Evolutionary conservation across 2,888 invertebrate genomes (phyloP).

Genomic region (Griposia aprilina): DNA sequence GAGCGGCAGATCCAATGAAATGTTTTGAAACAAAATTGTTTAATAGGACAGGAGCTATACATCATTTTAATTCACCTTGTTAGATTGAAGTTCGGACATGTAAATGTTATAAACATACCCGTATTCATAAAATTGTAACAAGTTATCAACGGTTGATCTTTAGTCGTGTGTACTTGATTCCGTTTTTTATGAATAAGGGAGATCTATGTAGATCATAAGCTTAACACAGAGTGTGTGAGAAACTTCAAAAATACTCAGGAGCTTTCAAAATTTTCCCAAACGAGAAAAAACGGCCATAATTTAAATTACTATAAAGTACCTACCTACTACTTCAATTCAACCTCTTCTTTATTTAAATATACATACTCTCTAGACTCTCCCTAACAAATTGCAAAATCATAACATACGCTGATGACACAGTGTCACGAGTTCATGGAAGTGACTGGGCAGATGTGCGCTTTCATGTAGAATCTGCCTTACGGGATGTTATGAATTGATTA

Average conservation of each 20-base stretch:
- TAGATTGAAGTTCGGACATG: background rate
- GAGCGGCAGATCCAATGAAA: constrained; percentile 1
- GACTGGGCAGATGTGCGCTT: too few species aligned
- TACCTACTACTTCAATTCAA: too few species aligned
- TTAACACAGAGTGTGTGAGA: background rate
- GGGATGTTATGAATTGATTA: too few species aligned
- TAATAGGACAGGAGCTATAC: background rate
- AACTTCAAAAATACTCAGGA: background rate
- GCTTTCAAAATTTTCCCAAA: background rate
- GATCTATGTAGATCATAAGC: background rate
- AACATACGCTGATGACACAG: too few species aligned
- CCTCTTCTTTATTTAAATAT: too few species aligned
- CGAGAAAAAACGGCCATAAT: background rate
- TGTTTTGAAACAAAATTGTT: constrained; percentile 5
- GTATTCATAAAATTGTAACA: background rate
- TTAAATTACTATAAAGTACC: background rate
- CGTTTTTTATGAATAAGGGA: background rate
- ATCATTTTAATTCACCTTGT: background rate
- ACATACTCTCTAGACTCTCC: too few species aligned
- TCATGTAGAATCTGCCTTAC: too few species aligned
- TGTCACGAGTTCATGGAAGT: too few species aligned
- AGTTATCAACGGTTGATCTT: background rate
- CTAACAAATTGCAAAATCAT: too few species aligned
- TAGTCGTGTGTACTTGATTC: background rate
- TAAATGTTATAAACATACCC: background rate